phyloP scores from a whole-genome alignment of 2,113 vertebrate genomes.

The Paratilapia polleni region DNA sequence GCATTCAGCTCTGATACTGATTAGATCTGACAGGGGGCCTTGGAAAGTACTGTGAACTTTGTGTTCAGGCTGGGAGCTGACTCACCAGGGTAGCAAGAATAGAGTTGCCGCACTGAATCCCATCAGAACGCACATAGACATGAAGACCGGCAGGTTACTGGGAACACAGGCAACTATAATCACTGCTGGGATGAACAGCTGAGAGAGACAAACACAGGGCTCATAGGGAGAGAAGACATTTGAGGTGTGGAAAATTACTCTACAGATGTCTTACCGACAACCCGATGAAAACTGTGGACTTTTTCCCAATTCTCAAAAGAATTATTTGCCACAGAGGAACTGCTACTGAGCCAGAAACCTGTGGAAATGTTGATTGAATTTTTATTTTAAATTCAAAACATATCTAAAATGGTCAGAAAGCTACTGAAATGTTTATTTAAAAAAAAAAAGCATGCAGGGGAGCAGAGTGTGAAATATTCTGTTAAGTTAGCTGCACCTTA shows the following conservation, averaged over 20 bases:
- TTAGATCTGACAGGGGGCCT: constrained; percentile 31
- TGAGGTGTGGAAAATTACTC: not conserved
- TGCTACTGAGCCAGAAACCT: constrained; percentile 76
- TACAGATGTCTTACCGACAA: constrained; percentile 72
- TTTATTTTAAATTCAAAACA: not conserved
- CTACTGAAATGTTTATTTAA: not conserved
- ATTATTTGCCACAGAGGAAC: constrained; percentile 81
- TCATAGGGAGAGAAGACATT: not conserved
- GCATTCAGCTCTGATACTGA: constrained; percentile 34
- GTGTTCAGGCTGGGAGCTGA: constrained; percentile 27
- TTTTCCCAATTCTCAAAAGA: constrained; percentile 81
- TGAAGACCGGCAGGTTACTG: constrained; percentile 75
- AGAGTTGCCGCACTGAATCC: constrained; percentile 79
- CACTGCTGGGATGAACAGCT: constrained; percentile 81
- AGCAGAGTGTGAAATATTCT: not conserved
- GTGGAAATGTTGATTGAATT: not conserved
- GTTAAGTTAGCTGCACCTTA: constrained; percentile 39
- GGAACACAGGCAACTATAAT: constrained; percentile 65
- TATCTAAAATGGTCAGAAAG: not conserved
- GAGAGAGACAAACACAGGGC: constrained; percentile 23
- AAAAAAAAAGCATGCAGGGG: not conserved
- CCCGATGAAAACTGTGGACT: constrained; percentile 72
- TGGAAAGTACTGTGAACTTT: constrained; percentile 20
- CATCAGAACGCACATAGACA: constrained; percentile 71
- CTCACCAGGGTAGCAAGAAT: constrained; percentile 84